Conservation (phyloP, 1,140 invertebrate genomes). For the Lethrus apterus region DNA sequence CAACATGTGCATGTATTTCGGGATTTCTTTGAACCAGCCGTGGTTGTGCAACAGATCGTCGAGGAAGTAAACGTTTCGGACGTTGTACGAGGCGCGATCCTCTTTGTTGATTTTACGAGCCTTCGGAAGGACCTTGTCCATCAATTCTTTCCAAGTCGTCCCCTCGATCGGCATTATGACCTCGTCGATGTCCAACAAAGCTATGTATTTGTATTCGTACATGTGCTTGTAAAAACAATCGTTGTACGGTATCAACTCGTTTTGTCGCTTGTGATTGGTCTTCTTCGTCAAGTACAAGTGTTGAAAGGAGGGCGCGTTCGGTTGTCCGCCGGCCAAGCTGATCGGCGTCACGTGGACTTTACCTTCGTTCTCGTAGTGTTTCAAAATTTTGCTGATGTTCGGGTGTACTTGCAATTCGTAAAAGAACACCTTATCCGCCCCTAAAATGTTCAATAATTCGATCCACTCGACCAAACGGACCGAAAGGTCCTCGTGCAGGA, state of each 20-base stretch:
- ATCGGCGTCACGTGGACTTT: slow-evolving; percentile 78
- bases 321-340: slow-evolving; percentile 83
- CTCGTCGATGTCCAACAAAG: slow-evolving; percentile 87
- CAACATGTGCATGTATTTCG: slow-evolving; percentile 88
- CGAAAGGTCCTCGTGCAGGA: slow-evolving; percentile 83
- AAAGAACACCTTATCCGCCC: slow-evolving; percentile 88
- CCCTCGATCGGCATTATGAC: slow-evolving; percentile 86
- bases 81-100: slow-evolving; percentile 76
- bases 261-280: slow-evolving; percentile 85
- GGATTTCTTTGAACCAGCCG: slow-evolving; percentile 74
- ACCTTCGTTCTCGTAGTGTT: slow-evolving; percentile 69
- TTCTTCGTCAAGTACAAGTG: slow-evolving; percentile 85
- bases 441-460: slow-evolving; percentile 75
- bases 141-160: slow-evolving; percentile 68
- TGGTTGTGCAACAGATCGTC: slow-evolving; percentile 80
- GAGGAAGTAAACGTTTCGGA: slow-evolving; percentile 90
- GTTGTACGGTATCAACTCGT: slow-evolving; percentile 94
- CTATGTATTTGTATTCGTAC: slow-evolving; percentile 85
- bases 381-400: slow-evolving; percentile 81
- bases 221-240: slow-evolving; percentile 92
- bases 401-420: slow-evolving; percentile 87
- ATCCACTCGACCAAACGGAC: slow-evolving; percentile 93
- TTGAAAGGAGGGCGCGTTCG: slow-evolving; percentile 80
- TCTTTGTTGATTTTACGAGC: slow-evolving; percentile 61
- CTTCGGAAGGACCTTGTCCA: slow-evolving; percentile 61